Base-by-base conservation (phyloP, 1,140 invertebrate species). In the Drosophila watanabei region DNA sequence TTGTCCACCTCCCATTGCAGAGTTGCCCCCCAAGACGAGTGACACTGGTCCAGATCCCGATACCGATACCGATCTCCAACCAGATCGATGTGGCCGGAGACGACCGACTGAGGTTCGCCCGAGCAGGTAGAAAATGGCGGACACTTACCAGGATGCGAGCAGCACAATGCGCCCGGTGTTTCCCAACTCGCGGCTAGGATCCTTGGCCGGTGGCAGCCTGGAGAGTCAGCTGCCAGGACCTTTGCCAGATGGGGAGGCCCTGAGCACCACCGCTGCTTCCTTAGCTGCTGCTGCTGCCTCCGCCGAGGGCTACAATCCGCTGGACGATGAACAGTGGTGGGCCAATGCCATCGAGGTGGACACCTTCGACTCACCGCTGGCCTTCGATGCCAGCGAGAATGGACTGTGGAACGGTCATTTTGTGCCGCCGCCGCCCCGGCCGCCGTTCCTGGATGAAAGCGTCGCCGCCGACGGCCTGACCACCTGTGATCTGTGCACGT, bases 401-500 rank as follows among this genome's bases (percentile, higher is more conserved):
- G 95, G 95, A n/a, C 93, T 96, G 41, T 96, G 95, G 94, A 94
- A 95, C 76, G 95, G 95, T 30, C 94, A 94, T 71, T 96, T 96
- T 92, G 95, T 96, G 59, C 95, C 95, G 57, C 96, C 96, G 41
- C 95, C 95, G 57, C 95, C 95, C 32, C 93, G 95, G 81, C 95
- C 95, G 35, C 94, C 95, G 52, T 96, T 95, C 91, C 93, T 96
- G 51, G 95, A 95, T 71, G 95, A 95, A 79, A 94, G 94, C 69
- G 93, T 95, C 79, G 93, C 93, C 61, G 94, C 95, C 52, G 95
- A 96, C 91, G 96, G 95, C 52, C 94, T 96, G 64, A 96, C 95
- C 77, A 96, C 95, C 85, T 96, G 96, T 93, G 96, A 96, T 94
- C 94, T 96, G 48, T 96, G 96, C 89, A 94, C 95, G 62, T 96